Evolutionary conservation across 2,113 vertebrate species (phyloP), one percentile per base, ranked within the genome.

Genomic region (Talpa occidentalis): DNA sequence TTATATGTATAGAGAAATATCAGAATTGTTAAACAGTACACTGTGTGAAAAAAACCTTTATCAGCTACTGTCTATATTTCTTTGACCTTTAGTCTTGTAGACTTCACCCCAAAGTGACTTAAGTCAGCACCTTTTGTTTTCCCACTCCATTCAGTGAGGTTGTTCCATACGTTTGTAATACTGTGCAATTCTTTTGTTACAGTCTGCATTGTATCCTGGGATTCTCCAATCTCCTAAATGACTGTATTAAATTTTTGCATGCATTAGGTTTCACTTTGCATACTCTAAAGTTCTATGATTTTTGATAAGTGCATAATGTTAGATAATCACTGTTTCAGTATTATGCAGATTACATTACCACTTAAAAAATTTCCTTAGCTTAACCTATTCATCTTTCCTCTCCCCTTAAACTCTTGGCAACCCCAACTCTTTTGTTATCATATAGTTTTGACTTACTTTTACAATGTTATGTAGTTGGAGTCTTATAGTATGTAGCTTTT

Each of bases 1-100:
- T 0, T 35, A 6, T 8, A 8, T 24, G 0, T 21, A 2, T 67
- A 16, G 3, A 47, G 15, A 3, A 3, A 35, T 60, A n/a, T 35
- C 35, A 42, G 24, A 37, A n/a, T 52, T 74, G 21, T 17, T 69
- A 40, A 11, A 26, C 11, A 22, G 30, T 35, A 32, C 10, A 35
- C 1, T 37, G 5, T 73, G 26, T 28, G 10, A 11, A 44, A 72
- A 69, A 42, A 12, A 12, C 5, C 17, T 70, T 78, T 5, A 79
- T 76, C 42, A 52, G 35, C 17, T 21, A 22, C 32, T 17, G 59
- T 60, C n/a, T 77, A 42, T 40, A 15, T 37, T 77, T 17, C 6
- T 79, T 69, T 72, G 19, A 11, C 35, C 40, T 80, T 88, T 54
- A 42, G 52, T 30, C 26, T 78, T 16, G 26, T 12, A 64, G 59